These are phyloP conservation scores for Cotesia typhae DNA, from an alignment of 1,140 invertebrate species.

Conservation along the genomic window DNA sequence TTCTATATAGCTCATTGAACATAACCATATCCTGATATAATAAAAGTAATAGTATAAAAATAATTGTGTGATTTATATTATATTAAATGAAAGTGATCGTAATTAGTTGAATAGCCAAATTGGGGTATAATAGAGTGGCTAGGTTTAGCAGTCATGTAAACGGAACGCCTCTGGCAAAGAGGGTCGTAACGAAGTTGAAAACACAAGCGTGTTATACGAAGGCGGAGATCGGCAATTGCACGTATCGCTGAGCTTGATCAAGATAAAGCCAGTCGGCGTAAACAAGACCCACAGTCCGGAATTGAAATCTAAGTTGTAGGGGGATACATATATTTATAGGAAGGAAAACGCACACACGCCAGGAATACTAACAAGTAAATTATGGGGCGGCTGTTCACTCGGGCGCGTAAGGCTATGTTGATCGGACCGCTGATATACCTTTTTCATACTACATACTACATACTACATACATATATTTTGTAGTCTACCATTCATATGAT, in stretches of 20 bases:
- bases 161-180: slow-evolving; percentile 37
- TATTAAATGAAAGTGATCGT: not conserved
- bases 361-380: slow-evolving; percentile 57
- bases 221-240: slow-evolving; percentile 45
- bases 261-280: slow-evolving; percentile 42
- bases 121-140: slow-evolving; percentile 43
- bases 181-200: slow-evolving; percentile 23
- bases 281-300: slow-evolving; percentile 31
- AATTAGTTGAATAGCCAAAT: slow-evolving; percentile 35
- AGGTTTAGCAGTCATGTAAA: slow-evolving; percentile 43
- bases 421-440: slow-evolving; percentile 34
- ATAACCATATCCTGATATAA: too few relatives aligned
- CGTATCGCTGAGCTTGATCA: slow-evolving; percentile 45
- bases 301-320: slow-evolving; percentile 42
- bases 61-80: not conserved
- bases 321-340: slow-evolving; percentile 14
- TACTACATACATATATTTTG: slow-evolving; percentile 1
- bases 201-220: slow-evolving; percentile 23
- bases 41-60: too few relatives aligned
- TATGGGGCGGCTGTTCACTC: slow-evolving; percentile 51
- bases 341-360: slow-evolving; percentile 26
- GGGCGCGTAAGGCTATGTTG: slow-evolving; percentile 19
- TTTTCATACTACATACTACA: not conserved
- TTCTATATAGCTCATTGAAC: too few relatives aligned
- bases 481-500: not conserved